A percentile compares a stretch with the other conserved stretches of the same genome.
Conservation (phyloP, 2,888 invertebrate species). For the Falcaria lacertinaria region DNA sequence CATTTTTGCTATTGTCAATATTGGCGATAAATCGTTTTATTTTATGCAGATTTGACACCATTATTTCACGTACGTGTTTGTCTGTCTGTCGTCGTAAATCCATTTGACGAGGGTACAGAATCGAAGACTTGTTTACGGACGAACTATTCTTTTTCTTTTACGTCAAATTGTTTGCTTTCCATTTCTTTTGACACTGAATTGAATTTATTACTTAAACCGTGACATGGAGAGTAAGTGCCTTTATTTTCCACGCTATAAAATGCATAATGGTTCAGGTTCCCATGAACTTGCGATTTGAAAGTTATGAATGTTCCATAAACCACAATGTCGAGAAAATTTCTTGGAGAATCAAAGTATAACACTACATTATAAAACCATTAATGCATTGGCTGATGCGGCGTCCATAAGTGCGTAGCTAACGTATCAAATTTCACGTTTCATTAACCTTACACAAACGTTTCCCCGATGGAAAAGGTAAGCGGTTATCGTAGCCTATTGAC, state of each 20-base stretch:
- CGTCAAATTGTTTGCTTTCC: constrained; percentile 18
- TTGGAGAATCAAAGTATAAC: background rate
- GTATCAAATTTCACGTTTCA: background rate
- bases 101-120: constrained; percentile 52
- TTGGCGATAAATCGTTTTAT: constrained; percentile 25
- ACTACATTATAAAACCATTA: background rate
- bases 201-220: background rate
- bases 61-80: constrained; percentile 39
- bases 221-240: background rate
- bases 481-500: too few species aligned
- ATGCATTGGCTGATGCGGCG: too few species aligned
- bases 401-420: background rate
- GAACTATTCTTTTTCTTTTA: constrained; percentile 31
- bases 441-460: background rate
- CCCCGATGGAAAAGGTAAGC: too few species aligned
- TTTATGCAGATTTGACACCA: constrained; percentile 41
- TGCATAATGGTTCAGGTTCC: background rate
- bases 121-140: constrained; percentile 26
- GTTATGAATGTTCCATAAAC: background rate
- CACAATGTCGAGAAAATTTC: background rate
- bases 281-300: background rate
- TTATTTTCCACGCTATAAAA: too few species aligned
- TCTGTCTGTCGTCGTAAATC: constrained; percentile 46
- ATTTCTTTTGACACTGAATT: background rate
- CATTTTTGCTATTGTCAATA: background rate